These are phyloP conservation scores for Xenopus laevis DNA, from an alignment of 2,113 vertebrate genomes.

Conservation along the genomic window DNA sequence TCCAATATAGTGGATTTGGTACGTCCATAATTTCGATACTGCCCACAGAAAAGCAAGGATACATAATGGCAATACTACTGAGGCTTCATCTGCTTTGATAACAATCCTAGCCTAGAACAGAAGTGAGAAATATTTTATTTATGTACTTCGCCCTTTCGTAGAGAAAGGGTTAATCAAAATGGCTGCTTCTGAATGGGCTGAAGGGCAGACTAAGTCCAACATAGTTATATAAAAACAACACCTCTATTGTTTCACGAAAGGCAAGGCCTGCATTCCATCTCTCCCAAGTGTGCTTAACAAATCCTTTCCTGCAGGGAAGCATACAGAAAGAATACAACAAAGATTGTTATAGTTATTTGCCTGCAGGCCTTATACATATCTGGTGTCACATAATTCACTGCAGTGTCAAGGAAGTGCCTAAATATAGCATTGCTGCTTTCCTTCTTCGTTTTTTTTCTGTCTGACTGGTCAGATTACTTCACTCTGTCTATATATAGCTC, in stretches of 20 bases:
- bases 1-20: too few species aligned
- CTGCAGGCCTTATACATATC: neutral
- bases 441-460: neutral
- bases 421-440: neutral
- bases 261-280: neutral
- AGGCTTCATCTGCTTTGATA: too few species aligned
- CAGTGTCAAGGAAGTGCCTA: conserved; percentile 1
- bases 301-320: neutral
- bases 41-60: too few species aligned
- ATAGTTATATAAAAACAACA: neutral
- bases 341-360: neutral
- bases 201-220: neutral
- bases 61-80: too few species aligned
- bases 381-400: conserved; percentile 6
- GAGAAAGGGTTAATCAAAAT: too few species aligned
- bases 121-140: too few species aligned
- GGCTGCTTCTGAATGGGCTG: too few species aligned
- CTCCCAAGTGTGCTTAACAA: neutral
- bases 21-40: too few species aligned
- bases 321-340: neutral
- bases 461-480: neutral
- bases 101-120: too few species aligned
- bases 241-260: neutral
- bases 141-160: too few species aligned
- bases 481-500: neutral